These are phyloP conservation scores for Allygus modestus DNA, from an alignment of 2,888 invertebrate species.

Conservation along the genomic window DNA sequence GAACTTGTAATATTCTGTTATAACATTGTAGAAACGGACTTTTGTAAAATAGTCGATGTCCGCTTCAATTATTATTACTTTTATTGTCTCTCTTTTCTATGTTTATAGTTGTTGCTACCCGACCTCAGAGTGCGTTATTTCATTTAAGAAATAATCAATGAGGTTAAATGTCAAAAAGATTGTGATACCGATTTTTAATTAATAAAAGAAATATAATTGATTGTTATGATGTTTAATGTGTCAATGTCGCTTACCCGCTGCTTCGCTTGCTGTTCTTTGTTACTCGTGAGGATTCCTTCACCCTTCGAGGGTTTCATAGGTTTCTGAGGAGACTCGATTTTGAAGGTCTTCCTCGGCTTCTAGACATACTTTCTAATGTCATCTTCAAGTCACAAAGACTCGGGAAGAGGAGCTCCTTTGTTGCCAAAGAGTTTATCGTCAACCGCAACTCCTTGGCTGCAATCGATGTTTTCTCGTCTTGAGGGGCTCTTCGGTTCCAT, in stretches of 20 bases:
- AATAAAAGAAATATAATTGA: constrained; percentile 65
- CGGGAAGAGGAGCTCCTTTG: not conserved
- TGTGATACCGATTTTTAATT: constrained; percentile 70
- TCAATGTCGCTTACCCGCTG: constrained; percentile 41
- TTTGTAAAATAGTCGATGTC: constrained; percentile 58
- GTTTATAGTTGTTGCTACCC: constrained; percentile 61
- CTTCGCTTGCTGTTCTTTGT: constrained; percentile 49
- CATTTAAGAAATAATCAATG: constrained; percentile 63
- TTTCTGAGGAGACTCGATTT: not conserved
- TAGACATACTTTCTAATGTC: not conserved
- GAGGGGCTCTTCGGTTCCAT: not conserved
- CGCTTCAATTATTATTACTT: constrained; percentile 34
- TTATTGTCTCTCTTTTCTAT: constrained; percentile 63
- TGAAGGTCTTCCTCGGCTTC: not conserved
- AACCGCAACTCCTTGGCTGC: too few relatives aligned
- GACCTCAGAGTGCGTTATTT: constrained; percentile 60
- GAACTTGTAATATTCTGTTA: constrained; percentile 39
- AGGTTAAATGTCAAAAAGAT: constrained; percentile 69
- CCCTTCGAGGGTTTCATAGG: not conserved
- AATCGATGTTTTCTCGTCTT: too few relatives aligned
- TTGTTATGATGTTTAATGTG: constrained; percentile 61
- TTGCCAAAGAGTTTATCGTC: not conserved
- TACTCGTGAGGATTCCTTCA: constrained; percentile 7
- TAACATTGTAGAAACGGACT: constrained; percentile 9
- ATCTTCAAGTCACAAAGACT: not conserved